These are phyloP conservation scores for Campoplex nolae DNA, from an alignment of 2,888 invertebrate species.

Conservation along the genomic window DNA sequence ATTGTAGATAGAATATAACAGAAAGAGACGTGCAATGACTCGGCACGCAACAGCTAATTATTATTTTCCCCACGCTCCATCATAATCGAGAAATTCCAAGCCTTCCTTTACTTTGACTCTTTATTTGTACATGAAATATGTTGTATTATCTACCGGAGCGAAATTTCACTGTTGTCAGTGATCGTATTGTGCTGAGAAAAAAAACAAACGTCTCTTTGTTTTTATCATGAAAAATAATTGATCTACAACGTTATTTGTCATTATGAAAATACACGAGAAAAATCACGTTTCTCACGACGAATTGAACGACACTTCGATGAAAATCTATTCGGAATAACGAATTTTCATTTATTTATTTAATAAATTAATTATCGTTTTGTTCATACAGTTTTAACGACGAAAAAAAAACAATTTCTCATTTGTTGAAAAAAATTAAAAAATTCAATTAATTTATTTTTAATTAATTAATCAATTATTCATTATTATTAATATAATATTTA, in stretches of 20 bases:
- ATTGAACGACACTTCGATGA: no score
- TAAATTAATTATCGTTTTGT: no score
- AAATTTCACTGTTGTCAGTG: background rate
- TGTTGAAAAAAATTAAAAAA: no score
- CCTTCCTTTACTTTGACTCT: background rate
- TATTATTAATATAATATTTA: no score
- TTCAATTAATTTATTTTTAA: no score
- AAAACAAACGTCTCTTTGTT: background rate
- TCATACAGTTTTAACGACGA: no score
- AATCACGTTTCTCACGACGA: background rate
- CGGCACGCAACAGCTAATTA: conserved; percentile 41
- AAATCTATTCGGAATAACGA: no score
- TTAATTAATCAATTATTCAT: no score
- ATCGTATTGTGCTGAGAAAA: background rate
- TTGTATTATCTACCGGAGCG: background rate
- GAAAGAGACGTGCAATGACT: conserved; percentile 35
- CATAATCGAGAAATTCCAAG: conserved; percentile 36
- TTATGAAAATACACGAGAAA: background rate
- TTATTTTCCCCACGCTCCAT: conserved; percentile 40
- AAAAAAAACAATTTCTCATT: no score
- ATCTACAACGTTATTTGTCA: background rate
- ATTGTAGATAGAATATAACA: conserved; percentile 1
- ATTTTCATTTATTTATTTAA: no score
- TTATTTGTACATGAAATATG: background rate
- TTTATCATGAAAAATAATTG: background rate